Percentiles rank a stretch among this genome's conserved stretches.
Evolutionary conservation across 1,140 invertebrate genomes (phyloP).

Genomic region (Frieseomelitta varia): DNA sequence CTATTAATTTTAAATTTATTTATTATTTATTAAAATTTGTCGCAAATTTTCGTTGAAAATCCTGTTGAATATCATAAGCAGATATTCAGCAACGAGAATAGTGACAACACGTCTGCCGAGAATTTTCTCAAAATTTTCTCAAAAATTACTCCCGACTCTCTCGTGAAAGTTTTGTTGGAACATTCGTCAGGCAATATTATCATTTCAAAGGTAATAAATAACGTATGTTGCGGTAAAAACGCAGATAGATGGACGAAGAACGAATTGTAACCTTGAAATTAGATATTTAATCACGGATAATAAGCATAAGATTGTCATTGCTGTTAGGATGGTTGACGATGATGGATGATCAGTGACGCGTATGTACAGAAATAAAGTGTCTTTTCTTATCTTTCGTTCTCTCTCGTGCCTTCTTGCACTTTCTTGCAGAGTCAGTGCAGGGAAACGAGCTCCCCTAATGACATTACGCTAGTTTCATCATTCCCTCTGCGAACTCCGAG

Average conservation of each 20-base stretch:
- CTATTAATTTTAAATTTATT: too few species aligned
- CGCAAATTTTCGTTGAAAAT: too few species aligned
- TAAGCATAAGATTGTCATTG: neutral
- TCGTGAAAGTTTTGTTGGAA: neutral
- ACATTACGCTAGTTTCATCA: neutral
- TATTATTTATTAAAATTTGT: too few species aligned
- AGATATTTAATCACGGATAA: conserved; percentile 4
- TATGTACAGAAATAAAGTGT: neutral
- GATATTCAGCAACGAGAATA: too few species aligned
- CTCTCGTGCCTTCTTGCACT: neutral
- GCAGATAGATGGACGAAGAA: too few species aligned
- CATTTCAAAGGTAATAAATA: neutral
- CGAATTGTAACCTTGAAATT: neutral
- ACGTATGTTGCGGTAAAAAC: neutral
- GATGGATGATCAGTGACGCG: neutral
- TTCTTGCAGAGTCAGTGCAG: neutral
- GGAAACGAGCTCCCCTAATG: neutral
- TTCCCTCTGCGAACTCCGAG: neutral
- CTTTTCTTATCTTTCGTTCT: neutral
- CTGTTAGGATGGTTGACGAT: neutral
- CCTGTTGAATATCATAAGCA: too few species aligned
- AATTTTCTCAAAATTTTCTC: too few species aligned
- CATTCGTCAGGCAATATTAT: neutral
- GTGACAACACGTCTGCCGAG: too few species aligned
- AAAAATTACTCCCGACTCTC: accelerated